Evolutionary conservation across 2,113 vertebrate species (phyloP).

Genomic region (Callionymus lyra): DNA sequence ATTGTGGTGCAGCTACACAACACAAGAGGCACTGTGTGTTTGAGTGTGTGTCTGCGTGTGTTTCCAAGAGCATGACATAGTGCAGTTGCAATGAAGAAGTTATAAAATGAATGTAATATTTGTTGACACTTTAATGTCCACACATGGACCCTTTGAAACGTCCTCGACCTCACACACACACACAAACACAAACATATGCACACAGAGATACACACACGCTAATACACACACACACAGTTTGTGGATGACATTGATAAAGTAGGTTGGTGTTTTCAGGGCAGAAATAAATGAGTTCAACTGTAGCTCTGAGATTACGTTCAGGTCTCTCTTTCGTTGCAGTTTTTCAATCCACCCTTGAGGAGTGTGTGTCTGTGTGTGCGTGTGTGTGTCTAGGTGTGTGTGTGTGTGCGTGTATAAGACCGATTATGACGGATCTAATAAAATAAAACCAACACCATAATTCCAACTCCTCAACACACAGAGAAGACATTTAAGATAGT

Average conservation of each 20-base stretch:
- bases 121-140: no score
- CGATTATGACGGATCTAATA: no score
- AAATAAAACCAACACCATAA: no score
- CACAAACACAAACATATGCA: background rate
- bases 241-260: slow-evolving; percentile 52
- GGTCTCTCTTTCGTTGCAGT: slow-evolving; percentile 31
- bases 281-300: slow-evolving; percentile 62
- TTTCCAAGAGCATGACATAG: no score
- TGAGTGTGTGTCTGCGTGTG: no score
- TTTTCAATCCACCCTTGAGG: slow-evolving; percentile 30
- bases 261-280: slow-evolving; percentile 40
- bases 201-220: slow-evolving; percentile 12
- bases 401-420: no score
- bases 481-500: no score
- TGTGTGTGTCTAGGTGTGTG: background rate
- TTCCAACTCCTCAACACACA: no score
- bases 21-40: background rate
- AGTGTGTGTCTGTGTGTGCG: slow-evolving; percentile 5
- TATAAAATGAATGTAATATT: background rate
- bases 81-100: no score
- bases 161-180: background rate
- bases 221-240: no score
- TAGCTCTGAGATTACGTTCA: slow-evolving; percentile 50
- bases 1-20: slow-evolving; percentile 13
- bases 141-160: no score